A percentile compares a stretch with the other conserved stretches of the same genome.
Evolutionary conservation across 2,797 vertebrate species (phyloP).

Genomic region (Octomys mimax): DNA sequence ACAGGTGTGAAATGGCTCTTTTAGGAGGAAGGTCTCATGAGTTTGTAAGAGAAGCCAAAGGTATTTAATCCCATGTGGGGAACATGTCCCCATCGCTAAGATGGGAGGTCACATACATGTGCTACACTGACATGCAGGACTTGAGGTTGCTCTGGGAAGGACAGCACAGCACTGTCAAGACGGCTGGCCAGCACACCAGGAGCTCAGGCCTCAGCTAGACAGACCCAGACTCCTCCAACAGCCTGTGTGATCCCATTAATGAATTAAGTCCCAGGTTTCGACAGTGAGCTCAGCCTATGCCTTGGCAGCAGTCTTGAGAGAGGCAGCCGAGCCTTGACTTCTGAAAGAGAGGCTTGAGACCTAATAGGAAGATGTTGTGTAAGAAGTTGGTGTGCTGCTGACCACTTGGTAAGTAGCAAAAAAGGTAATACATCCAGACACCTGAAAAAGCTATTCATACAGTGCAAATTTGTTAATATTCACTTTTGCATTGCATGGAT

Average conservation of each 20-base stretch:
- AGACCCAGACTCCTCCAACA: neutral
- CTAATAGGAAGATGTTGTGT: neutral
- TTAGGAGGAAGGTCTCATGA: neutral
- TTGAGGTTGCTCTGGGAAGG: neutral
- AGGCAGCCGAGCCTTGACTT: neutral
- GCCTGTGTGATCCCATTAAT: too few relatives aligned
- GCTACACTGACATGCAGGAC: neutral
- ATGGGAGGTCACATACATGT: neutral
- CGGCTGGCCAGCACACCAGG: neutral
- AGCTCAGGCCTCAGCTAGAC: neutral
- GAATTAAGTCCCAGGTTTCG: neutral
- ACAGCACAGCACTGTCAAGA: neutral
- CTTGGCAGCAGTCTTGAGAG: neutral
- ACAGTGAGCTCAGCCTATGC: neutral
- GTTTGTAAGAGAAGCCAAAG: neutral
- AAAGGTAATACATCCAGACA: neutral
- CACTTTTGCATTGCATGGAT: neutral
- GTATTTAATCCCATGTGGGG: neutral
- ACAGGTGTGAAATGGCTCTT: neutral
- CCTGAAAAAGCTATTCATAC: neutral
- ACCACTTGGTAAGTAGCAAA: neutral
- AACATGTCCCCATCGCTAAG: neutral
- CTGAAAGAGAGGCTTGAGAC: neutral
- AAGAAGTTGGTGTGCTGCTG: neutral
- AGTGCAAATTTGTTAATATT: neutral